Evolutionary conservation across 2,888 invertebrate genomes (phyloP), one percentile per base, ranked within the genome.

Genomic region (Eupithecia dodoneata): DNA sequence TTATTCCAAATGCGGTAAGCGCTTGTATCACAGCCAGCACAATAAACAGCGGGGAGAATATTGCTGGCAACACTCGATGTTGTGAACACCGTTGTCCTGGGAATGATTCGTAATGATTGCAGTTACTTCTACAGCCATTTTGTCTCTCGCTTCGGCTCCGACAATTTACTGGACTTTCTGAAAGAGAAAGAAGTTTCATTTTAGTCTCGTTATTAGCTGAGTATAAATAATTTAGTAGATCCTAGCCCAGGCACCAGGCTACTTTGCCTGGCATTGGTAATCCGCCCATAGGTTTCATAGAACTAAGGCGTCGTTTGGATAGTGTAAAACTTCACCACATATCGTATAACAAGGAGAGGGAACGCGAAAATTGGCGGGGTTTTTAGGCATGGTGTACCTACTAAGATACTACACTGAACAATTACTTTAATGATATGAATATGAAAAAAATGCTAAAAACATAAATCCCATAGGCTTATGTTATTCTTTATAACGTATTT

Each of bases 31-130:
- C 81, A 83, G 82, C 82, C 80, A 82, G 82, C 82, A 79, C 77
- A 76, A 77, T 76, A 71, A 77, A 75, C 81, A 71, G 80, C 74
- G 66, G 69, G 71, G 82, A 82, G 84, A 83, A 84, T 86, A 85
- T 85, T 85, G 84, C 89, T 88, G 91, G 91, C 92, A 91, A 89
- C 89, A 83, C 84, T 84, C 83, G 86, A 87, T 86, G 86, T 86
- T 87, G 88, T 87, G 85, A 86, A 89, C 86, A 90, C 90, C 89
- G 87, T 90, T 89, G 90, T 79, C 76, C 80, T 88, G 91, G 94
- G 94, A 94, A 94, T 94, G 94, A 94, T 94, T 94, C 89, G 85
- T 92, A 86, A 91, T 92, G 92, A 88, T 93, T 91, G 92, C 90
- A 88, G 85, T 85, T 87, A 82, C 85, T 88, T 86, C 88, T 91